Conservation (phyloP, 2,888 invertebrate species). For the Lymantria monacha region DNA sequence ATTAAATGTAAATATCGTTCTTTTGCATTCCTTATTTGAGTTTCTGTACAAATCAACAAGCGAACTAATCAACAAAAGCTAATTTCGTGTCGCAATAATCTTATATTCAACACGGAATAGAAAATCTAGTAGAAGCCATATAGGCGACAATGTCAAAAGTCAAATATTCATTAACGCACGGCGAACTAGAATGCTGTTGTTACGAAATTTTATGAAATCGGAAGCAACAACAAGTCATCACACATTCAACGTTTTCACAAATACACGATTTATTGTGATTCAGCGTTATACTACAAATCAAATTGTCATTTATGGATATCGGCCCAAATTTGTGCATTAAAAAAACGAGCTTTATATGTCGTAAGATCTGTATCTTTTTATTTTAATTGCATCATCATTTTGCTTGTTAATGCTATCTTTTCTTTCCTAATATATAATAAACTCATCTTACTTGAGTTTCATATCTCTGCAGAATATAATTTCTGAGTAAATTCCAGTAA, state of each 20-base stretch:
- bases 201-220: constrained; percentile 43
- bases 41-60: too few species aligned
- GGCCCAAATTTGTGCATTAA: not conserved
- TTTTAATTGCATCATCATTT: not conserved
- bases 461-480: too few species aligned
- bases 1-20: too few species aligned
- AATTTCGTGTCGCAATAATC: constrained; percentile 9
- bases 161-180: constrained; percentile 58
- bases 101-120: constrained; percentile 43
- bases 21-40: too few species aligned
- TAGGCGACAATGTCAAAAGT: constrained; percentile 69
- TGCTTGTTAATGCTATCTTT: too few species aligned
- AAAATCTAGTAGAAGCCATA: constrained; percentile 46
- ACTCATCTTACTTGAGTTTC: too few species aligned
- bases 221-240: constrained; percentile 25
- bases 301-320: constrained; percentile 13
- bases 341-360: constrained; percentile 1
- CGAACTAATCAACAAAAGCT: too few species aligned
- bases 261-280: constrained; percentile 25
- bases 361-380: constrained; percentile 1
- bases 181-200: constrained; percentile 37
- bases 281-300: constrained; percentile 19
- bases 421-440: too few species aligned
- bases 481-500: too few species aligned
- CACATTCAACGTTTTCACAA: constrained; percentile 25